Percentiles rank a stretch among this genome's conserved stretches.
phyloP scores from a whole-genome alignment of 2,113 vertebrate genomes.

The Perca flavescens region DNA sequence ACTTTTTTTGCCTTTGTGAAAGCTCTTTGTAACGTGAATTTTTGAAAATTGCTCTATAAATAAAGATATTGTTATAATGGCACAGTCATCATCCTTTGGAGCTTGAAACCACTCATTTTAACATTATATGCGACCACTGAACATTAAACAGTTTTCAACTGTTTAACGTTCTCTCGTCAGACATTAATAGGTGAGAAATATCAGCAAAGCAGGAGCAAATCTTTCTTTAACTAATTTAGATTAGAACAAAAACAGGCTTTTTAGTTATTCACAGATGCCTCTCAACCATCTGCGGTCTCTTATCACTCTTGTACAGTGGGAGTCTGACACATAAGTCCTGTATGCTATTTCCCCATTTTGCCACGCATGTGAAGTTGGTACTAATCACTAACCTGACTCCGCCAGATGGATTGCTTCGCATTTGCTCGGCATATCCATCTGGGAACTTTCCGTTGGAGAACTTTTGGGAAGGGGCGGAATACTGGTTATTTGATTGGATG shows the following conservation, averaged over 20 bases:
- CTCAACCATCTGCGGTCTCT: neutral
- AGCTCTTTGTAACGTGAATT: no score
- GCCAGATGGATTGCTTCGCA: no score
- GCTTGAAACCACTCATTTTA: neutral
- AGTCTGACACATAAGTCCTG: neutral
- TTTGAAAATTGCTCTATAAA: no score
- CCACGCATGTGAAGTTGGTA: neutral
- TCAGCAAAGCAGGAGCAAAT: constrained; percentile 4
- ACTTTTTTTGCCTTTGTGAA: no score
- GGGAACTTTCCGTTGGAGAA: no score
- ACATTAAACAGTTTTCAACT: neutral
- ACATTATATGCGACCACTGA: neutral
- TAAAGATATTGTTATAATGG: no score
- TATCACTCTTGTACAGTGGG: neutral
- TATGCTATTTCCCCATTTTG: constrained; percentile 6
- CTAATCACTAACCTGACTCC: no score
- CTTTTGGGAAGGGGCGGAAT: no score
- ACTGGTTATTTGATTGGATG: no score
- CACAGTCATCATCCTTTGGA: neutral
- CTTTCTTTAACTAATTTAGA: constrained; percentile 46
- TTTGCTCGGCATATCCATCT: no score
- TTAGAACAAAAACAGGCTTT: constrained; percentile 62
- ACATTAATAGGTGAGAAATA: neutral
- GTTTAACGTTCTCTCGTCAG: neutral
- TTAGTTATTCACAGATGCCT: neutral